phyloP scores from a whole-genome alignment of 1,140 invertebrate species.

The Atta texana region DNA sequence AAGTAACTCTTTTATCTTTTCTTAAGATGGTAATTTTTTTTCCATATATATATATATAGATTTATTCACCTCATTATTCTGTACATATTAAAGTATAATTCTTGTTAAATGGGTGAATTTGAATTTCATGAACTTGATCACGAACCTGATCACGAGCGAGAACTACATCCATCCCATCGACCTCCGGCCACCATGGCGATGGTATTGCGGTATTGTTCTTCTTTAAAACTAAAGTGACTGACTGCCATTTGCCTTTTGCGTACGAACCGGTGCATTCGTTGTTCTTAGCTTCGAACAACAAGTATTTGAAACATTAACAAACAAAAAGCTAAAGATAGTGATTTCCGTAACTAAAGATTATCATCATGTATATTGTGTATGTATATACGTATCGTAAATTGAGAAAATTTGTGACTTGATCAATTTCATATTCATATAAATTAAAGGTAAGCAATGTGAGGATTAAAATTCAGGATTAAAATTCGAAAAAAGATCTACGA shows the following conservation, averaged over 20 bases:
- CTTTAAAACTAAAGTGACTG: constrained; percentile 68
- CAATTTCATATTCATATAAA: not conserved
- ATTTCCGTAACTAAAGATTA: not conserved
- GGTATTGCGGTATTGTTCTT: constrained; percentile 53
- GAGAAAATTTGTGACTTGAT: not conserved
- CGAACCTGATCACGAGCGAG: constrained; percentile 80
- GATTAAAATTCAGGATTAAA: not conserved
- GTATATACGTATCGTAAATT: not conserved
- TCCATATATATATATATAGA: too few relatives aligned
- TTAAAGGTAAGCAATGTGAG: not conserved
- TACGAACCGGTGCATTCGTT: constrained; percentile 54
- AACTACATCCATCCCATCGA: constrained; percentile 82
- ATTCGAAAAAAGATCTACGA: not conserved
- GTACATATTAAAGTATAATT: too few relatives aligned
- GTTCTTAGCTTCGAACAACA: constrained; percentile 1
- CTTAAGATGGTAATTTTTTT: too few relatives aligned
- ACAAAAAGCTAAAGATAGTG: not conserved
- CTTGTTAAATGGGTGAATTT: too few relatives aligned
- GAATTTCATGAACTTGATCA: constrained; percentile 25
- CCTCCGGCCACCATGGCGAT: constrained; percentile 68
- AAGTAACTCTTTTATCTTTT: too few relatives aligned
- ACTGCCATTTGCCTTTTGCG: constrained; percentile 77
- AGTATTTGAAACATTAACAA: not conserved
- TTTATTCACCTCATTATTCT: too few relatives aligned
- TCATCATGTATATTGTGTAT: constrained; percentile 2